Evolutionary conservation across 2,113 vertebrate genomes (phyloP).

Genomic region (Mus spicilegus): DNA sequence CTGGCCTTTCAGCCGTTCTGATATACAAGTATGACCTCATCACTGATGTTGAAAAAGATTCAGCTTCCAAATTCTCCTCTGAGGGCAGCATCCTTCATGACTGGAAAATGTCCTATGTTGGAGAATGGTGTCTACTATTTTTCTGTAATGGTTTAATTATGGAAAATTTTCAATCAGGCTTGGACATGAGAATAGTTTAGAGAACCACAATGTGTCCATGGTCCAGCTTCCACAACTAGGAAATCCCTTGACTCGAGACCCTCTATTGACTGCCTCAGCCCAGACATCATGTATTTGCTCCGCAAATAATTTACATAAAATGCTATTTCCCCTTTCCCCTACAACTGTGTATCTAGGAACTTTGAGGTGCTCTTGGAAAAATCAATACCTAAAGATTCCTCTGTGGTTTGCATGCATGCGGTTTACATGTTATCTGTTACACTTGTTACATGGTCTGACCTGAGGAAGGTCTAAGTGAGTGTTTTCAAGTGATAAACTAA

Average conservation of each 20-base stretch:
- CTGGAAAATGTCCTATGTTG: constrained; percentile 15
- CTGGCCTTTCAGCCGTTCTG: neutral
- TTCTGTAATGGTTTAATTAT: constrained; percentile 25
- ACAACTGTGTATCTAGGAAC: neutral
- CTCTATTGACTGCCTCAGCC: neutral
- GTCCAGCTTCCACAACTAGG: neutral
- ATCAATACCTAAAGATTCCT: neutral
- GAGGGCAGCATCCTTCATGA: neutral
- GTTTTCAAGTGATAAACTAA: constrained; percentile 5
- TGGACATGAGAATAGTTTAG: neutral
- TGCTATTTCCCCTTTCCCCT: neutral
- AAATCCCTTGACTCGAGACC: neutral
- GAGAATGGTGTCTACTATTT: neutral
- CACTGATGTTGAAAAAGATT: neutral
- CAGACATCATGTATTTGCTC: neutral
- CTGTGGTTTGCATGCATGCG: neutral
- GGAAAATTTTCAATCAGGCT: neutral
- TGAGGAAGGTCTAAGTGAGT: neutral
- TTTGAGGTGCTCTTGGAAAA: neutral
- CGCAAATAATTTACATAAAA: neutral
- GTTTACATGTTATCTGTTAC: neutral
- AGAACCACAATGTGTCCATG: neutral
- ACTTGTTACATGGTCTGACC: neutral
- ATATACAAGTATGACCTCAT: constrained; percentile 27
- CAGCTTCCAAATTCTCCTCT: constrained; percentile 4